phyloP scores from a whole-genome alignment of 2,888 invertebrate species.

The Cataglyphis livida region DNA sequence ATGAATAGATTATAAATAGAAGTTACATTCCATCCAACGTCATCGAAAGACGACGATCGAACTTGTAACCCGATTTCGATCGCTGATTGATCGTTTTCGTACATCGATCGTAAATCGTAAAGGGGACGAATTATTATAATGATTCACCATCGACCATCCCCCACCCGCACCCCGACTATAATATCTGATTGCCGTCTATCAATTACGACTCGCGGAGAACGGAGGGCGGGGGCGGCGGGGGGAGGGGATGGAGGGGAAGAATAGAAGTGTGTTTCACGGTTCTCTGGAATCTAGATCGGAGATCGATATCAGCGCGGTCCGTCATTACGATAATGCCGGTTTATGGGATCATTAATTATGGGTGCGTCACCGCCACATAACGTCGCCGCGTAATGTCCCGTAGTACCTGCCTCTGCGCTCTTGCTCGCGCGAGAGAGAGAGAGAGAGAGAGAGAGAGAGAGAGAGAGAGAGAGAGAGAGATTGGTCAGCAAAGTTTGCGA shows the following conservation, averaged over 20 bases:
- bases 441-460: slow-evolving; percentile 52
- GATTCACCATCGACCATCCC: slow-evolving; percentile 20
- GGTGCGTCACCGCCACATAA: slow-evolving; percentile 43
- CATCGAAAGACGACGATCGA: neutral
- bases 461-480: slow-evolving; percentile 53
- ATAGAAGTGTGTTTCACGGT: slow-evolving; percentile 39
- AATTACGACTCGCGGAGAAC: slow-evolving; percentile 28
- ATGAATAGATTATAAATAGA: slow-evolving; percentile 21
- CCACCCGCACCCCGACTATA: slow-evolving; percentile 29
- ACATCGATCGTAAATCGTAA: slow-evolving; percentile 28
- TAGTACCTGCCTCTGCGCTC: slow-evolving; percentile 14
- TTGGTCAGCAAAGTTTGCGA: slow-evolving; percentile 53
- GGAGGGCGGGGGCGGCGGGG: neutral
- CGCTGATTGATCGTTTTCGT: neutral
- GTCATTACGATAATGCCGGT: slow-evolving; percentile 50
- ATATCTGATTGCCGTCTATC: slow-evolving; percentile 54
- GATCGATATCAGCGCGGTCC: slow-evolving; percentile 44
- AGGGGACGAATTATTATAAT: neutral
- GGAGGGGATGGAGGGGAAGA: neutral
- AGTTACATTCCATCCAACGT: neutral
- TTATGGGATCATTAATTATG: slow-evolving; percentile 53
- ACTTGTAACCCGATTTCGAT: neutral
- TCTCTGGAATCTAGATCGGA: slow-evolving; percentile 33
- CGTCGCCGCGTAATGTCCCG: slow-evolving; percentile 35
- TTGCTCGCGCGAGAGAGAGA: slow-evolving; percentile 31